phyloP scores from a whole-genome alignment of 2,888 invertebrate species.

The Bibio marci region DNA sequence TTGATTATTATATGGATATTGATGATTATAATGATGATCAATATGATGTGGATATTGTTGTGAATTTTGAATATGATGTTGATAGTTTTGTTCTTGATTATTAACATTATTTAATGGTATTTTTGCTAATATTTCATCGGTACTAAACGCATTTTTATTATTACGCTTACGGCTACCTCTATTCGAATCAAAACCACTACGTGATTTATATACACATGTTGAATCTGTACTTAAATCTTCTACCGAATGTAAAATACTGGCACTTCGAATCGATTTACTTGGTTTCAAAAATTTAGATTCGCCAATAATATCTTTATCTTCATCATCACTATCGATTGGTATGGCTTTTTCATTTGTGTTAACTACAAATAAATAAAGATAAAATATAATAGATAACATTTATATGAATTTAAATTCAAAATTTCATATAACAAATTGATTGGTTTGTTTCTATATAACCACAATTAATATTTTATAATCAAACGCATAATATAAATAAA shows the following conservation, averaged over 20 bases:
- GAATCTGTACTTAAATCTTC: constrained; percentile 60
- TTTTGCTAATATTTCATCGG: constrained; percentile 27
- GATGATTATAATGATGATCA: no score
- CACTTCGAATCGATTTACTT: constrained; percentile 47
- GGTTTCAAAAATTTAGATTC: constrained; percentile 35
- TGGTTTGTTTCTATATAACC: no score
- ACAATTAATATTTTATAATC: no score
- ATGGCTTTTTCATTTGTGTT: constrained; percentile 13
- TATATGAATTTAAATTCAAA: not conserved
- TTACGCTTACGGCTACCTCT: constrained; percentile 24
- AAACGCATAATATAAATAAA: no score
- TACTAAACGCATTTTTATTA: constrained; percentile 23
- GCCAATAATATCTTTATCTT: constrained; percentile 37
- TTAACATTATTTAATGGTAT: constrained; percentile 16
- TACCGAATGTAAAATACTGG: constrained; percentile 53
- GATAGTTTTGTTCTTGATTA: no score
- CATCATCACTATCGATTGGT: constrained; percentile 30
- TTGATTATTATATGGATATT: no score
- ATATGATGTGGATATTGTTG: no score
- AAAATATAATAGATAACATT: not conserved
- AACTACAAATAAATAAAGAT: constrained; percentile 10
- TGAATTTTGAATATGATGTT: no score
- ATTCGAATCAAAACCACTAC: constrained; percentile 24
- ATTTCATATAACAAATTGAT: constrained; percentile 21
- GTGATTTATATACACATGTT: constrained; percentile 50